Base-by-base conservation (phyloP, 2,113 vertebrate species). In the Sturnira hondurensis region DNA sequence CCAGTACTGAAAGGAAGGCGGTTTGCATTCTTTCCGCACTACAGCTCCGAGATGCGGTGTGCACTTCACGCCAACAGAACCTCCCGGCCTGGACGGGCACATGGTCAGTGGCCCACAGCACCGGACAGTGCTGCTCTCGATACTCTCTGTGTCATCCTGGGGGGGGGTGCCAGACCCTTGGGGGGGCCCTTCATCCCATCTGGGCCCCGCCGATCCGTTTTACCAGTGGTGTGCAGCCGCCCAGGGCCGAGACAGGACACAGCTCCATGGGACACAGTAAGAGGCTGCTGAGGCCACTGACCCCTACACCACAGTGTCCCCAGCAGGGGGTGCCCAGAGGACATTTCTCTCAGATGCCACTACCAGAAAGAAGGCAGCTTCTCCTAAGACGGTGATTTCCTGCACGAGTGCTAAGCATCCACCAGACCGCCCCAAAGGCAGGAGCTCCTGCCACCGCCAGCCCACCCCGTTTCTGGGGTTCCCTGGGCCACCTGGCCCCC, bases 51-150 rank as follows among this genome's bases (percentile, higher is more conserved):
- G 26, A 65, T n/a, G 16, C 71, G 33, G 63, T 0, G 1, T 13
- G 15, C 9, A 3, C 4, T 8, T 3, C 11, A 26, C 4, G 17
- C 7, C 2, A 12, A 15, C 0, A 0, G 26, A 50, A n/a, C 43
- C 56, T 6, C 71, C 11, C 14, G 4, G 26, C 10, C 7, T 8
- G 61, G n/a, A 54, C 2, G 4, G 61, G 14, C 50, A 70, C 31
- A 5, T 13, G 4, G 28, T 41, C 1, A 3, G 54, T 0, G n/a
- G n/a, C 7, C 43, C 4, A n/a, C 14, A 7, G 45, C 17, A 7
- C 38, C 3, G 4, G 28, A 43, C 24, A 5, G 43, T 0, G 3
- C 1, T 1, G 20, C 38, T 14, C 36, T 2, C 0, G 7, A 11
- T 0, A 38, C 0, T 26, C 67, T 43, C 54, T 2, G 0, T 2